phyloP scores from a whole-genome alignment of 2,113 vertebrate species.

The Tichodroma muraria region DNA sequence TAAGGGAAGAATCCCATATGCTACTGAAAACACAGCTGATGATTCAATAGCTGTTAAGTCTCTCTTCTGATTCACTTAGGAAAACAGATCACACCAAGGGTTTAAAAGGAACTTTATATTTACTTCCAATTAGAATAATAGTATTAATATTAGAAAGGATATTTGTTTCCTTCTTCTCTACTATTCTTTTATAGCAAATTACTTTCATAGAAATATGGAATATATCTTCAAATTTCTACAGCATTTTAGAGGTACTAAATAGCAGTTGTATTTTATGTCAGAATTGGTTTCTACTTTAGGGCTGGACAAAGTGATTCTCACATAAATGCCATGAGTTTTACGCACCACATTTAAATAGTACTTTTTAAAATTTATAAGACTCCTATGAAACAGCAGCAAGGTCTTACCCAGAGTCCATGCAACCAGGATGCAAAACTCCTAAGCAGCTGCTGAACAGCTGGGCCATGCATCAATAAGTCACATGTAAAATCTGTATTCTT shows the following conservation, averaged over 20 bases:
- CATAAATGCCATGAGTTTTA: not conserved
- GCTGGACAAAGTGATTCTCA: not conserved
- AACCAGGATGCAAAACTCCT: not conserved
- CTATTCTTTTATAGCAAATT: not conserved
- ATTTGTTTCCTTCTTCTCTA: not conserved
- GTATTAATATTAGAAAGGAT: not conserved
- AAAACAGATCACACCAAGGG: not conserved
- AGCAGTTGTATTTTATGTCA: not conserved
- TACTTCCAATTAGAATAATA: not conserved
- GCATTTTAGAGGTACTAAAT: not conserved
- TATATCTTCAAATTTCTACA: not conserved
- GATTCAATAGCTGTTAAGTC: not conserved
- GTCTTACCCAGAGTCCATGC: not conserved
- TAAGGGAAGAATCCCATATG: not conserved
- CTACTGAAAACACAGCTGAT: not conserved
- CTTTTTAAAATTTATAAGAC: not conserved
- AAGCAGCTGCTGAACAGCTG: slow-evolving; percentile 22
- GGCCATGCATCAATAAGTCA: slow-evolving; percentile 3
- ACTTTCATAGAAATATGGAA: not conserved
- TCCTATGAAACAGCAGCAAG: not conserved
- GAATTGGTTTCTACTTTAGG: not conserved
- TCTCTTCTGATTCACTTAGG: not conserved
- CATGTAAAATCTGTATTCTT: not conserved
- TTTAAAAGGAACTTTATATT: not conserved
- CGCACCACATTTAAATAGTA: not conserved